These are phyloP conservation scores for Ommatoiulus sabulosus DNA, from an alignment of 2,888 invertebrate species.

Conservation along the genomic window DNA sequence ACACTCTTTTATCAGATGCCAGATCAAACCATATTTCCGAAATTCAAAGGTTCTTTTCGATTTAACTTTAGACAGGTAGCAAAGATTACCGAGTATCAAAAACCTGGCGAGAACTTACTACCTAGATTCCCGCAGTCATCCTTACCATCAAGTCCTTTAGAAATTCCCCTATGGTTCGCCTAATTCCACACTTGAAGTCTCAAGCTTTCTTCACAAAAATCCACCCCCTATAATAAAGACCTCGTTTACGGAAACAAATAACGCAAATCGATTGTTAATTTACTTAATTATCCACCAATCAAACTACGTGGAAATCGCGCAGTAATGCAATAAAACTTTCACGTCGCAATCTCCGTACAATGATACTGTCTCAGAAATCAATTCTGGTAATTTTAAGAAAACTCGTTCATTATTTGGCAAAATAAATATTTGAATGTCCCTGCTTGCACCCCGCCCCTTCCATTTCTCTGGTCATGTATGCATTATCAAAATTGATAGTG, in stretches of 20 bases:
- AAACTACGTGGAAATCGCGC: not conserved
- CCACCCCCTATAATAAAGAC: not conserved
- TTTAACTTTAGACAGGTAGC: no score
- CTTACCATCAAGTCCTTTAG: not conserved
- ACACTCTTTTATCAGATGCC: no score
- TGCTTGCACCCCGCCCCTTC: not conserved
- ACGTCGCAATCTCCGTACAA: not conserved
- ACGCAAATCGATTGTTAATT: not conserved
- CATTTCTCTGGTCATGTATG: not conserved
- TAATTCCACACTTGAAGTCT: not conserved
- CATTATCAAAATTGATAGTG: conserved; percentile 20
- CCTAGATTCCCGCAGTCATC: not conserved
- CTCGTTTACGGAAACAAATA: not conserved
- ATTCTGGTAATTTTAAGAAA: conserved; percentile 3
- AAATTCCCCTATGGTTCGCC: not conserved
- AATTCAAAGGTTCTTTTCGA: no score
- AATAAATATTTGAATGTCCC: conserved; percentile 31
- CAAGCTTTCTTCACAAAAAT: not conserved
- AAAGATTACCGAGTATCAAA: no score
- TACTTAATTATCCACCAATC: not conserved
- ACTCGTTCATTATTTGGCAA: conserved; percentile 2
- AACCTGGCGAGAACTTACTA: not conserved
- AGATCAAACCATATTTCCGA: no score
- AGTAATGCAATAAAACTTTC: not conserved
- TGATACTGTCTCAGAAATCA: not conserved